Conservation (phyloP, 2,888 invertebrate genomes). For the Drosophila leonis region DNA sequence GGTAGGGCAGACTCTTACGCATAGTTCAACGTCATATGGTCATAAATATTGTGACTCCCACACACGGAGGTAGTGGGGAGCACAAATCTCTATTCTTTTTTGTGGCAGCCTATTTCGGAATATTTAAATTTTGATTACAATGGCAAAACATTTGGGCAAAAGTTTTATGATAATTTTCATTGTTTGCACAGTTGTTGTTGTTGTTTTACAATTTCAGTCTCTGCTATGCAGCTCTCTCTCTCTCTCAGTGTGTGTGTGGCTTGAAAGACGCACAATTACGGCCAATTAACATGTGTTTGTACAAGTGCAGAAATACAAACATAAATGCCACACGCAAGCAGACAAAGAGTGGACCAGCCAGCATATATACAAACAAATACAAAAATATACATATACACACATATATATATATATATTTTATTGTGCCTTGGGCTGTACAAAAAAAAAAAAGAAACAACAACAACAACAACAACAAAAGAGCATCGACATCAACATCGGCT, state of each 20-base stretch:
- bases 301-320: conserved; percentile 79
- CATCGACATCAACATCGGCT: conserved; percentile 4
- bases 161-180: conserved; percentile 67
- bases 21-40: conserved; percentile 79
- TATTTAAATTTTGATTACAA: conserved; percentile 76
- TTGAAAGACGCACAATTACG: conserved; percentile 75
- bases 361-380: conserved; percentile 69
- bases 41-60: conserved; percentile 72
- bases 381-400: conserved; percentile 67
- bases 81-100: background rate
- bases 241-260: conserved; percentile 20
- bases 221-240: conserved; percentile 58
- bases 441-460: conserved; percentile 17
- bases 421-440: conserved; percentile 58
- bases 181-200: conserved; percentile 37
- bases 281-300: conserved; percentile 82
- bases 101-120: conserved; percentile 16
- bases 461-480: background rate
- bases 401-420: conserved; percentile 48
- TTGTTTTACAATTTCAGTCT: conserved; percentile 54
- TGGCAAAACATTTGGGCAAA: conserved; percentile 67
- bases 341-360: conserved; percentile 4
- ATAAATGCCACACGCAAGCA: conserved; percentile 44
- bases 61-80: conserved; percentile 15
- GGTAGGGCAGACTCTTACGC: conserved; percentile 63